phyloP scores from a whole-genome alignment of 1,140 invertebrate species.

The Protaetia brevitarsis region DNA sequence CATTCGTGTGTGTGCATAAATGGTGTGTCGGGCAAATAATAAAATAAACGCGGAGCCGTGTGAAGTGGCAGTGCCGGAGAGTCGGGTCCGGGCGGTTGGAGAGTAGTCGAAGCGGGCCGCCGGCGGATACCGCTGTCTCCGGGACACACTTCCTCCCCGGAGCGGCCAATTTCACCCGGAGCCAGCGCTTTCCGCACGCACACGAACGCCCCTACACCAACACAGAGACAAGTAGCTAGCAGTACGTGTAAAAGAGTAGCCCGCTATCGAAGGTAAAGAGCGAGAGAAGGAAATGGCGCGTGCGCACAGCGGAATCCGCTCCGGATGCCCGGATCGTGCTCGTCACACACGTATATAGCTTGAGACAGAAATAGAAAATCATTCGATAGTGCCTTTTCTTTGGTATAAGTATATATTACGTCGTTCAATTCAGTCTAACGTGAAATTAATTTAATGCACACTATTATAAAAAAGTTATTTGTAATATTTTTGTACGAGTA shows the following conservation, averaged over 20 bases:
- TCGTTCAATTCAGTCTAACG: too few species aligned
- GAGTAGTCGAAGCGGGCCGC: constrained; percentile 47
- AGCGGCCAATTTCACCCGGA: constrained; percentile 50
- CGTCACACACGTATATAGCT: neutral
- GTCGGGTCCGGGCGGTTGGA: constrained; percentile 47
- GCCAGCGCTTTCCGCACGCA: constrained; percentile 37
- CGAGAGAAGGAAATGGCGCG: too few species aligned
- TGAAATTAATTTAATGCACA: too few species aligned
- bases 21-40: too few species aligned
- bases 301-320: neutral
- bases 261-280: too few species aligned
- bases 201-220: neutral
- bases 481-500: too few species aligned
- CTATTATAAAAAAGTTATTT: too few species aligned
- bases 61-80: constrained; percentile 42
- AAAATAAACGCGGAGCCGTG: constrained; percentile 38
- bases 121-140: constrained; percentile 51
- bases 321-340: neutral
- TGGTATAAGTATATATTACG: too few species aligned
- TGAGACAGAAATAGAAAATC: too few species aligned
- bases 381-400: too few species aligned
- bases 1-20: too few species aligned
- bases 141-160: constrained; percentile 50
- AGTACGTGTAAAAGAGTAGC: neutral
- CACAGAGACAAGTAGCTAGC: neutral